phyloP scores from a whole-genome alignment of 2,113 vertebrate species.

The Paraplagusia blochii region DNA sequence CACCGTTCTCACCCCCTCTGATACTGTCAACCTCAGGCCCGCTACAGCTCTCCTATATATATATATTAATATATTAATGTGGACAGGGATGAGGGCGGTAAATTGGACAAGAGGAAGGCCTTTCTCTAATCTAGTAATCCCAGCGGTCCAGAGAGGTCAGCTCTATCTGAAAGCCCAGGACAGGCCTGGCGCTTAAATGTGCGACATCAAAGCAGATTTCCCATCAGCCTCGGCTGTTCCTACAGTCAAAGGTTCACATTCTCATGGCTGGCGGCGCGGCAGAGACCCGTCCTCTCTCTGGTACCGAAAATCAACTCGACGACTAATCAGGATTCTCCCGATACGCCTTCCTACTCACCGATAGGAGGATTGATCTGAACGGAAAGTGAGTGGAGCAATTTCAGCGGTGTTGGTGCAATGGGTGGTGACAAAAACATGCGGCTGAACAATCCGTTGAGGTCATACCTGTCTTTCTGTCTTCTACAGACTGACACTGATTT shows the following conservation, averaged over 20 bases:
- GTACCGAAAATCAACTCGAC: constrained; percentile 14
- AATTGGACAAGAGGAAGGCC: constrained; percentile 52
- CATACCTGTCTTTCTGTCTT: too few relatives aligned
- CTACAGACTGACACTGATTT: too few relatives aligned
- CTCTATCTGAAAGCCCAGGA: constrained; percentile 28
- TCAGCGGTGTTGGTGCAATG: too few relatives aligned
- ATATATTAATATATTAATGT: not conserved
- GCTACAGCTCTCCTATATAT: not conserved
- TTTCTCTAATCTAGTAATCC: constrained; percentile 37
- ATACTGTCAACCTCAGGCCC: constrained; percentile 25
- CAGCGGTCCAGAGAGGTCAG: constrained; percentile 46
- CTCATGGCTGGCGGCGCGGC: constrained; percentile 19
- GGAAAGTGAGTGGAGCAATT: too few relatives aligned
- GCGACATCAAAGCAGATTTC: constrained; percentile 4
- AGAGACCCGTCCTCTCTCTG: constrained; percentile 6
- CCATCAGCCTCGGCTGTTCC: constrained; percentile 9
- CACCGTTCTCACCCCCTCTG: constrained; percentile 26
- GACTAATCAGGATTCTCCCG: not conserved
- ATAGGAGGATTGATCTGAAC: too few relatives aligned
- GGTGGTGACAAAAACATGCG: too few relatives aligned
- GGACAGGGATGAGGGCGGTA: constrained; percentile 45
- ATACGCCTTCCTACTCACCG: too few relatives aligned
- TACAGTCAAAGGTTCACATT: constrained; percentile 7
- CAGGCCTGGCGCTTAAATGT: constrained; percentile 24
- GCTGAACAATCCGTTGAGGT: too few relatives aligned